Percentiles rank a stretch among this genome's conserved stretches.
phyloP scores from a whole-genome alignment of 2,888 invertebrate species.

The Aradus depressus region DNA sequence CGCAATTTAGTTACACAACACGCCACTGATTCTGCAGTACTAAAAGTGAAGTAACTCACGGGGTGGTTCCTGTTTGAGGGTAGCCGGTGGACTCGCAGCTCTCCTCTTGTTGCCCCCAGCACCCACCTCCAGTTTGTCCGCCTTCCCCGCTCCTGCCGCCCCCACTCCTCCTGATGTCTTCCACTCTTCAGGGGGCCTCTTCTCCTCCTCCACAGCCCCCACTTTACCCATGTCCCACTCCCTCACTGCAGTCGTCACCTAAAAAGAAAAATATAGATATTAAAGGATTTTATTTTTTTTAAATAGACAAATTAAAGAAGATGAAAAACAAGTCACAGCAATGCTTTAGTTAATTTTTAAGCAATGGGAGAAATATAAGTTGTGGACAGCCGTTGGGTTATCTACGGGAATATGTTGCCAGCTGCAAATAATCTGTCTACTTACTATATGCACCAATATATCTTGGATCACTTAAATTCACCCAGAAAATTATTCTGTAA shows the following conservation, averaged over 20 bases:
- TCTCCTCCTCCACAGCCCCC: constrained; percentile 31
- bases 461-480: too few relatives aligned
- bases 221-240: constrained; percentile 27
- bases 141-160: constrained; percentile 36
- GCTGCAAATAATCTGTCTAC: too few relatives aligned
- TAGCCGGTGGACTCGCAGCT: constrained; percentile 27
- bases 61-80: constrained; percentile 22
- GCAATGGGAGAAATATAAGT: too few relatives aligned
- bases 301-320: too few relatives aligned
- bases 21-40: too few relatives aligned
- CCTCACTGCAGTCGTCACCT: constrained; percentile 22
- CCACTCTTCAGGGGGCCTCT: constrained; percentile 35
- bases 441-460: too few relatives aligned
- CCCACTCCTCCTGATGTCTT: constrained; percentile 32
- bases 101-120: constrained; percentile 33
- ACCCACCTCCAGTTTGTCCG: constrained; percentile 39
- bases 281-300: neutral
- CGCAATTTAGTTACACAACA: too few relatives aligned
- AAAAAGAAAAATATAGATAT: neutral
- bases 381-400: too few relatives aligned
- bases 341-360: neutral
- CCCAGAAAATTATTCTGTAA: too few relatives aligned
- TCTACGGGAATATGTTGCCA: too few relatives aligned
- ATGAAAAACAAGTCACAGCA: too few relatives aligned
- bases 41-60: too few relatives aligned